Evolutionary conservation across 2,797 vertebrate species (phyloP).

Genomic region (Lepilemur septentrionalis): DNA sequence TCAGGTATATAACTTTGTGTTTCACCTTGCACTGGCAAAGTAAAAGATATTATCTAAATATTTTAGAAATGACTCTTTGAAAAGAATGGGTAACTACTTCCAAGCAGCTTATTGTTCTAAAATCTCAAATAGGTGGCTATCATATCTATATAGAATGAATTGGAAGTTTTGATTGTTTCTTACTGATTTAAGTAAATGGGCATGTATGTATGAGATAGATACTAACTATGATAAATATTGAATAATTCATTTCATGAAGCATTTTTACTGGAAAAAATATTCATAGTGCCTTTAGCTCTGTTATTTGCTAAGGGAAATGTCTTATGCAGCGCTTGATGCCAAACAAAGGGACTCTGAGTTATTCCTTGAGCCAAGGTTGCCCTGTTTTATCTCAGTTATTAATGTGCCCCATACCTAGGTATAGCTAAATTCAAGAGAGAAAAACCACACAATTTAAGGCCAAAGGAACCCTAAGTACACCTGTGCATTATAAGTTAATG

Average conservation of each 20-base stretch:
- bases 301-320: neutral
- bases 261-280: neutral
- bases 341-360: neutral
- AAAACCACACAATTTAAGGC: neutral
- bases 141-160: neutral
- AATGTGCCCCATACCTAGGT: neutral
- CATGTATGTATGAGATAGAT: neutral
- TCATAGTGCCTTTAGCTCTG: neutral
- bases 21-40: neutral
- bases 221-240: neutral
- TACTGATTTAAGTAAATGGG: neutral
- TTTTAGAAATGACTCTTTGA: neutral
- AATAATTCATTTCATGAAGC: neutral
- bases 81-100: neutral
- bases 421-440: neutral
- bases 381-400: neutral
- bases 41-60: neutral
- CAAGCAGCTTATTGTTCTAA: neutral
- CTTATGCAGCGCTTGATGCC: too few relatives aligned
- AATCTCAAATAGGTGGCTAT: neutral
- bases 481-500: neutral
- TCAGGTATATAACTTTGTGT: neutral
- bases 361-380: neutral
- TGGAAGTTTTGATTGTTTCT: neutral
- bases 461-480: neutral